These are phyloP conservation scores for Euura lappo DNA, from an alignment of 1,140 invertebrate genomes.

Conservation along the genomic window DNA sequence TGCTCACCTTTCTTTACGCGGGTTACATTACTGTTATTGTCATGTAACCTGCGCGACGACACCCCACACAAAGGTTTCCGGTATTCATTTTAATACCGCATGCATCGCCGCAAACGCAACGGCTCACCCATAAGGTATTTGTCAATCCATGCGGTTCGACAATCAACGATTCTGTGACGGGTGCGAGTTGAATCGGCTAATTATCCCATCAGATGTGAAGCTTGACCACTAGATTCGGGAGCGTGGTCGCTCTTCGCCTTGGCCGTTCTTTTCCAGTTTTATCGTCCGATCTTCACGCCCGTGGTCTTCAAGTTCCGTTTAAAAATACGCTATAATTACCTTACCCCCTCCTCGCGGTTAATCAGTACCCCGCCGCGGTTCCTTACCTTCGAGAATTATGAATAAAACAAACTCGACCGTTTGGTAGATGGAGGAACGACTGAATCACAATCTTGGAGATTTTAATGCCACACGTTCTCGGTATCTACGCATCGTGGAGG, in stretches of 20 bases:
- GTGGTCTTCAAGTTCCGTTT: not conserved
- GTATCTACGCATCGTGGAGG: too few relatives aligned
- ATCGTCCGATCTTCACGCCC: constrained; percentile 6
- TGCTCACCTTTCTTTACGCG: not conserved
- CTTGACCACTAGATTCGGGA: not conserved
- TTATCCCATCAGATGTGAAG: not conserved
- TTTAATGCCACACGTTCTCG: too few relatives aligned
- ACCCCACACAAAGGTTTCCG: not conserved
- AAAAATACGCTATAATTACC: constrained; percentile 6
- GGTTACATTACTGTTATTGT: not conserved
- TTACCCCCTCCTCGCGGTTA: not conserved
- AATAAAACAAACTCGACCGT: too few relatives aligned
- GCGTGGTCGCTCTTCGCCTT: not conserved
- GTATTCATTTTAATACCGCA: too few relatives aligned
- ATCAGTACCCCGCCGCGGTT: too few relatives aligned
- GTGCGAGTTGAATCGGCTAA: not conserved
- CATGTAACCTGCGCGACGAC: not conserved
- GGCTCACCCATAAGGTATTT: too few relatives aligned
- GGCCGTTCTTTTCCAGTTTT: not conserved
- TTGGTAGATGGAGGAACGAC: too few relatives aligned
- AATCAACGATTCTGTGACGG: not conserved
- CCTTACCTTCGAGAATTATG: too few relatives aligned
- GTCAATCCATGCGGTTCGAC: too few relatives aligned
- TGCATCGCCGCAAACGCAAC: too few relatives aligned
- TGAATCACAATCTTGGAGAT: too few relatives aligned